Base-by-base conservation (phyloP, 2,888 invertebrate genomes). In the Dynastes maya region DNA sequence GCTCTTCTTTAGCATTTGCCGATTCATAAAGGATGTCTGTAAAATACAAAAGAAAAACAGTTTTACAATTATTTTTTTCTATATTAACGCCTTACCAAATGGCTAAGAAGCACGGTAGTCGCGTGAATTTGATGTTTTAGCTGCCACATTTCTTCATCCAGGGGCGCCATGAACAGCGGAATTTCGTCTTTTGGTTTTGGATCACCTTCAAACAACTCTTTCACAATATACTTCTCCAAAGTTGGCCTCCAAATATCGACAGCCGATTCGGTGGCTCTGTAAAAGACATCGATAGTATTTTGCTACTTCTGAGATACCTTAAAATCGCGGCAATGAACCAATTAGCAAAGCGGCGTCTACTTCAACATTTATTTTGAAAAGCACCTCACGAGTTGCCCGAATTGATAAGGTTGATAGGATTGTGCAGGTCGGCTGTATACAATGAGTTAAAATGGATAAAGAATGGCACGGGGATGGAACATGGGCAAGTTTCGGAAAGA, bases 1-100 rank as follows among this genome's bases (percentile, higher is more conserved):
- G 58, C 58, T 71, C 71, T 71, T 71, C 71, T 37, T 71, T 58
- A 71, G 71, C 71, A 71, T 71, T 71, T 71, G 71, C n/a, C 71
- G 71, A 16, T 71, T 71, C 71, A 71, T 71, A 16, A 71, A 58
- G 32, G 27, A 71, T 55, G 71, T 71, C 71, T 71, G 29, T 2
- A 55, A n/a, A 16, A 16, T 9, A 22, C 22, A 32, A n/a, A 2
- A 55, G 27, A 53, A 11, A 71, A 51, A 49, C 2, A 49, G 22
- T 58, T 58, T 55, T 22, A 4, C 13, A 16, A 2, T 55, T 16
- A 8, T 58, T 37, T 13, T 5, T 37, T 37, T 5, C 32, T 37
- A 5, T 37, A 5, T 37, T 37, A 2, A 37, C 32, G 5, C 11
- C 49, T 49, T 55, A 76, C 76, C 53, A 76, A 76, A 65, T 76